Base-by-base conservation (phyloP, 2,113 vertebrate species). In the Eptesicus fuscus region DNA sequence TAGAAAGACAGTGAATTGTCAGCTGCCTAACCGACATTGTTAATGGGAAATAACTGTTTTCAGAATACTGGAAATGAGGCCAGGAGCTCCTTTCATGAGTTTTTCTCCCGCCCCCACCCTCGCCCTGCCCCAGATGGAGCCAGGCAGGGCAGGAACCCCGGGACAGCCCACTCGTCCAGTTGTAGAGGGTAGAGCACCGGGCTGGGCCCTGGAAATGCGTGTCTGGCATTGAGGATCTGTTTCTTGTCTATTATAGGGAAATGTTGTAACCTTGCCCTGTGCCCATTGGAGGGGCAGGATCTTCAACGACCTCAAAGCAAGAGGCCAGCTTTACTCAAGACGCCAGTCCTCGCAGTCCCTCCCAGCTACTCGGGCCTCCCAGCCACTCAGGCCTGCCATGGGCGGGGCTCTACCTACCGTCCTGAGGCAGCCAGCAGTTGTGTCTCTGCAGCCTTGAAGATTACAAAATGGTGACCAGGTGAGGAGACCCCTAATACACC, bases 191-290 rank as follows among this genome's bases (percentile, higher is more conserved):
- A 11, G 59, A 28, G 59, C 59, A 28, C 59, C 10, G 4, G 59
- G 59, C 59, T 25, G 25, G 59, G 59, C 59, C 59, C 59, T 61
- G 59, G 10, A 61, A 61, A 61, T 61, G 23, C 3, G 25, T 61
- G 59, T 28, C 25, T 61, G 59, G 59, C 59, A 44, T 74, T 6
- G 12, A 35, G 70, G 20, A 28, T 17, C 11, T 37, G 44, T 47
- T 14, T 32, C 47, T 73, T 0, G 1, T 25, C 51, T 28, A 23
- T 37, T 35, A 32, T 32, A 25, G 37, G 63, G 59, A 86, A 59
- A 35, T 1, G 28, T 0, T 42, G 40, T 56, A 40, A n/a, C 47
- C 67, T 8, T 32, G 22, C 22, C 22, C 14, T 0, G 10, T 47
- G 53, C 74, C n/a, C 12, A 2, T 7, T 14, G 53, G 63, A 51